Percentiles rank a stretch among this genome's conserved stretches.
Conservation (phyloP, 2,888 invertebrate genomes). For the Parnassius mnemosyne region DNA sequence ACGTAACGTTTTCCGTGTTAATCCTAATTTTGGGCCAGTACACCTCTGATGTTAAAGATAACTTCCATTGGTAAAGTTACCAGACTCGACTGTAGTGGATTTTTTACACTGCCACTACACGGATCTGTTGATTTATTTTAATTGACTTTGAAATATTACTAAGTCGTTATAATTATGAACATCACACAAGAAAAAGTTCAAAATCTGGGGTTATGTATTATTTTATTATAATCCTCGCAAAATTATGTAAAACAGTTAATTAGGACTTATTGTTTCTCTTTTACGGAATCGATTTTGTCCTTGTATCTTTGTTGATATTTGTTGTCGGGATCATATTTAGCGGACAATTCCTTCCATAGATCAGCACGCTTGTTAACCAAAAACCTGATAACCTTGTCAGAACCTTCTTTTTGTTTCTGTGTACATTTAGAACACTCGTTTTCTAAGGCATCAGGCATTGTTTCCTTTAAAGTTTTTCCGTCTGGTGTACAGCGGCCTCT, state of each 20-base stretch:
- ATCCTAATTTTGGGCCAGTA: too few relatives aligned
- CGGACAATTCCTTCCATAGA: constrained; percentile 83
- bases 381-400: constrained; percentile 84
- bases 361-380: constrained; percentile 85
- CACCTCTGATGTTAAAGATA: too few relatives aligned
- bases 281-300: constrained; percentile 59
- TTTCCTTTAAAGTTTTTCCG: constrained; percentile 66
- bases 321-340: constrained; percentile 86
- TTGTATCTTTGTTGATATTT: constrained; percentile 84
- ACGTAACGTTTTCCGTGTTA: too few relatives aligned
- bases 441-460: constrained; percentile 86
- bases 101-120: too few relatives aligned
- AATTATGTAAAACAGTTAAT: background rate
- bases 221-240: background rate
- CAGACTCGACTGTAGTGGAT: too few relatives aligned
- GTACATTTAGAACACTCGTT: constrained; percentile 86
- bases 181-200: too few relatives aligned
- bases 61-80: too few relatives aligned
- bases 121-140: too few relatives aligned
- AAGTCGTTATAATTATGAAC: too few relatives aligned
- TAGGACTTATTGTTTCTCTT: constrained; percentile 33
- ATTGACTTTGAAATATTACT: too few relatives aligned
- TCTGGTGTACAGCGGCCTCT: too few relatives aligned
- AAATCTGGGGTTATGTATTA: background rate
- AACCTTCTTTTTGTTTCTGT: constrained; percentile 71